Conservation (phyloP, 2,113 vertebrate genomes). For the Probosciger aterrimus region DNA sequence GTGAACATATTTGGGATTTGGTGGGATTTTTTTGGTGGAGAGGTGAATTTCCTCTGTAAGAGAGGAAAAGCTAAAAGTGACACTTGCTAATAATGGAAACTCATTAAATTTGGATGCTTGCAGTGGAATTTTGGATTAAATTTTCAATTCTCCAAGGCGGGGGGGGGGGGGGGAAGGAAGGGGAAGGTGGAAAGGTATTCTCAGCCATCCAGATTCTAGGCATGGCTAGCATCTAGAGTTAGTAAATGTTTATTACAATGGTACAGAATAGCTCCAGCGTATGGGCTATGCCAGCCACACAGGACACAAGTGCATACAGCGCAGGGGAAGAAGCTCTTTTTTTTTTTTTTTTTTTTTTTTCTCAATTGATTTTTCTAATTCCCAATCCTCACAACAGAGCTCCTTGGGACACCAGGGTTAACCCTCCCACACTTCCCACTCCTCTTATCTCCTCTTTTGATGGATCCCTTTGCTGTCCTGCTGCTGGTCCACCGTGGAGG, state of each 20-base stretch:
- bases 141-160: neutral
- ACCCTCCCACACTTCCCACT: neutral
- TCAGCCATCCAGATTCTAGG: neutral
- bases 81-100: neutral
- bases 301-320: neutral
- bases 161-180: neutral
- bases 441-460: neutral
- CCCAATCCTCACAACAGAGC: neutral
- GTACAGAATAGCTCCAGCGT: neutral
- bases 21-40: neutral
- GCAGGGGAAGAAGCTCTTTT: neutral
- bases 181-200: neutral
- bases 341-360: neutral
- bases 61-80: neutral
- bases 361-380: neutral
- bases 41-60: neutral
- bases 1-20: neutral
- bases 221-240: neutral
- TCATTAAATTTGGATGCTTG: neutral
- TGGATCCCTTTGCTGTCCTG: neutral
- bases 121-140: neutral
- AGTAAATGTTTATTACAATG: neutral
- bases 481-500: accelerated
- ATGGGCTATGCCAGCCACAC: accelerated
- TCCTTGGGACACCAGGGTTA: neutral